These are phyloP conservation scores for Panthera leo DNA, from an alignment of 2,113 vertebrate genomes.

Conservation along the genomic window DNA sequence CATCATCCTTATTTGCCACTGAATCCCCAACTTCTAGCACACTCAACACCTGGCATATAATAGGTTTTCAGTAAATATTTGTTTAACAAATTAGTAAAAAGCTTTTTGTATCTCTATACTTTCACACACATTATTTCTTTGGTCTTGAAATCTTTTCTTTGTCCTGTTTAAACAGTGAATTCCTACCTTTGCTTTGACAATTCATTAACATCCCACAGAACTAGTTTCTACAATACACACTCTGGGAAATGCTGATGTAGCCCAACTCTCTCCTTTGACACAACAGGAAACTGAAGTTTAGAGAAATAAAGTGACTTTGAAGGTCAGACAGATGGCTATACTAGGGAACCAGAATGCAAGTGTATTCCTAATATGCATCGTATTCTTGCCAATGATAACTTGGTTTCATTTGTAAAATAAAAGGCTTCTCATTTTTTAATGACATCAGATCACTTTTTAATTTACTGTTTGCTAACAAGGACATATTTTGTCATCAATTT, in stretches of 20 bases:
- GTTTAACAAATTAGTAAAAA: neutral
- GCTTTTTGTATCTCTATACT: neutral
- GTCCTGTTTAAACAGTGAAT: neutral
- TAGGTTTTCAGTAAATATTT: neutral
- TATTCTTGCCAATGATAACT: neutral
- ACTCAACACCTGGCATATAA: neutral
- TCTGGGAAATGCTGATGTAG: neutral
- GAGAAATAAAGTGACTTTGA: conserved; percentile 12
- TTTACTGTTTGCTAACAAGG: neutral
- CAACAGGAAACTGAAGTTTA: neutral
- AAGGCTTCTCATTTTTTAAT: neutral
- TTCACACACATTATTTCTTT: neutral
- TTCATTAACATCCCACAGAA: neutral
- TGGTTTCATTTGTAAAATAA: conserved; percentile 43
- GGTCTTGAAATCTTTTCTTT: neutral
- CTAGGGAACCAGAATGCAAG: neutral
- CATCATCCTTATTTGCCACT: neutral
- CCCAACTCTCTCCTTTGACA: neutral
- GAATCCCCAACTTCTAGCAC: neutral
- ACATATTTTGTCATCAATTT: neutral
- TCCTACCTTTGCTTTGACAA: conserved; percentile 37
- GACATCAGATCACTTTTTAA: neutral
- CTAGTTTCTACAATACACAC: neutral
- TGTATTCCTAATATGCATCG: neutral
- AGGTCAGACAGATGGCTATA: conserved; percentile 15